These are phyloP conservation scores for Beroe forskalii DNA, from an alignment of 37 sponge, comb jelly and placozoan genomes.

Conservation along the genomic window DNA sequence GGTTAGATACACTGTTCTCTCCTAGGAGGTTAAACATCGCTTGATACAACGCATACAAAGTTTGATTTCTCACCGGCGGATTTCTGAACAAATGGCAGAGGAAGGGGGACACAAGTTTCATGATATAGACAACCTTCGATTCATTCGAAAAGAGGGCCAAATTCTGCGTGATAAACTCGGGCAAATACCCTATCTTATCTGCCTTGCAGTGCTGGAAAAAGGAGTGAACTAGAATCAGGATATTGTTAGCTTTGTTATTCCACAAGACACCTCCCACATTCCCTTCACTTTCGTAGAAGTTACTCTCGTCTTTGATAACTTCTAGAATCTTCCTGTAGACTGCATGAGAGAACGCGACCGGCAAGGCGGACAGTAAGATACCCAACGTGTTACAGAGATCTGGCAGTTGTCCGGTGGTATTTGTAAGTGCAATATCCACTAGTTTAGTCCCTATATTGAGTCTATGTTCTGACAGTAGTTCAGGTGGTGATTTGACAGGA, in stretches of 20 bases:
- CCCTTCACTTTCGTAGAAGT: slow-evolving; percentile 30
- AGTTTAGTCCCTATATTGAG: slow-evolving; percentile 26
- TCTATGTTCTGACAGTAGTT: neutral
- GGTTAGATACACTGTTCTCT: slow-evolving; percentile 43
- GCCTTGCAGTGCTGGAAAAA: slow-evolving; percentile 57
- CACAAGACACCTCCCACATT: slow-evolving; percentile 21
- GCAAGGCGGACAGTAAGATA: slow-evolving; percentile 21
- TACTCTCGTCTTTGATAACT: neutral
- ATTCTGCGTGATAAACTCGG: slow-evolving; percentile 61
- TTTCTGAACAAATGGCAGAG: neutral
- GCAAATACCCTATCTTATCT: slow-evolving; percentile 20
- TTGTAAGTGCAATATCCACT: slow-evolving; percentile 23
- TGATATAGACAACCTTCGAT: slow-evolving; percentile 7
- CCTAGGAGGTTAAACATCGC: slow-evolving; percentile 29
- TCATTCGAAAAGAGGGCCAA: neutral
- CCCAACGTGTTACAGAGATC: slow-evolving; percentile 49
- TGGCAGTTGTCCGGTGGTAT: neutral
- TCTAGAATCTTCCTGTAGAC: slow-evolving; percentile 26
- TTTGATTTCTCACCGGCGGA: neutral
- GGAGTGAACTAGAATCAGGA: slow-evolving; percentile 25
- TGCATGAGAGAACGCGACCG: slow-evolving; percentile 38
- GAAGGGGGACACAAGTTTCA: slow-evolving; percentile 51
- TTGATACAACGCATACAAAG: slow-evolving; percentile 28
- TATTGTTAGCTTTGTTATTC: slow-evolving; percentile 20
- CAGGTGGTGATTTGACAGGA: neutral